phyloP scores from a whole-genome alignment of 2,113 vertebrate genomes.

The Tricholaema leucomelas region DNA sequence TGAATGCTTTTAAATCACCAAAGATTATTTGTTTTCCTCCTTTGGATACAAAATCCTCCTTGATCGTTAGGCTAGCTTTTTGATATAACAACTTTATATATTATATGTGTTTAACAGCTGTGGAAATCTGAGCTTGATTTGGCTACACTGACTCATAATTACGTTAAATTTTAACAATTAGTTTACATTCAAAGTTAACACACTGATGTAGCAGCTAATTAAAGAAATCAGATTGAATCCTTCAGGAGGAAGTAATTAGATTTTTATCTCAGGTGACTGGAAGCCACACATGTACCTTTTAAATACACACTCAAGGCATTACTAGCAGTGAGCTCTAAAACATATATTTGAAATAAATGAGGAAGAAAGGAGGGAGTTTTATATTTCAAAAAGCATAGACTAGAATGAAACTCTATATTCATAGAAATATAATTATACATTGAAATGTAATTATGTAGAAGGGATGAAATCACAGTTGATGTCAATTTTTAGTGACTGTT shows the following conservation, averaged over 20 bases:
- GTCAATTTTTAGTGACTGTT: slow-evolving; percentile 32
- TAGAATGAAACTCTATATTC: background rate
- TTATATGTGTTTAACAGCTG: background rate
- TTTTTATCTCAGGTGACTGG: background rate
- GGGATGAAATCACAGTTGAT: slow-evolving; percentile 50
- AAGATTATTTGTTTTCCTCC: background rate
- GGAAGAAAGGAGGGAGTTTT: background rate
- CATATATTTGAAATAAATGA: background rate
- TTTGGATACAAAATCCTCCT: background rate
- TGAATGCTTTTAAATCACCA: background rate
- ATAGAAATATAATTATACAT: slow-evolving; percentile 46
- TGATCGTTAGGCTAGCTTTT: background rate
- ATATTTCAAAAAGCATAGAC: slow-evolving; percentile 4
- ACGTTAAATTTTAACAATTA: background rate
- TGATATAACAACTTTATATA: background rate
- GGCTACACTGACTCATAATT: background rate
- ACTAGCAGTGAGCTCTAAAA: background rate
- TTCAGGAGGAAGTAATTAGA: slow-evolving; percentile 17
- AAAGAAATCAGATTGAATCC: background rate
- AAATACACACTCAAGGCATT: background rate
- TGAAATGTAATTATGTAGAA: slow-evolving; percentile 54
- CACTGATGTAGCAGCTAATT: slow-evolving; percentile 18
- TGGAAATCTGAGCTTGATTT: slow-evolving; percentile 15
- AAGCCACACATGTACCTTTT: background rate
- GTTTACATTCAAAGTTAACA: background rate